A percentile compares a stretch with the other conserved stretches of the same genome.
phyloP scores from a whole-genome alignment of 2,888 invertebrate species.

The Oligia strigilis region DNA sequence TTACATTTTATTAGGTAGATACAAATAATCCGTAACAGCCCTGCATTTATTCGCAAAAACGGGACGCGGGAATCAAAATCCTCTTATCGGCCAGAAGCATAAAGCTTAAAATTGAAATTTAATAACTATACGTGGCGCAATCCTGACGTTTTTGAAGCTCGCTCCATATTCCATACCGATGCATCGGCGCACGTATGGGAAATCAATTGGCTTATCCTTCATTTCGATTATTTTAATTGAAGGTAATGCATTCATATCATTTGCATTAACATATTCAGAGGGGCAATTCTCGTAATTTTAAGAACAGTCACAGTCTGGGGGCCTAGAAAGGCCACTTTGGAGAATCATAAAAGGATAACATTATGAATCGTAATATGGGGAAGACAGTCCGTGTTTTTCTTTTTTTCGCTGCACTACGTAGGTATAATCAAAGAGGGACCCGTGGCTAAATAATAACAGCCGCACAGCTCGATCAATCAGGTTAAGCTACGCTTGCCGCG shows the following conservation, averaged over 20 bases:
- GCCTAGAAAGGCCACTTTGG: too few relatives aligned
- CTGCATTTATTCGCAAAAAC: constrained; percentile 74
- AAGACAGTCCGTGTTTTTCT: too few relatives aligned
- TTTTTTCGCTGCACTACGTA: too few relatives aligned
- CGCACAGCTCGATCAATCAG: too few relatives aligned
- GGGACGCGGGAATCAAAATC: constrained; percentile 80
- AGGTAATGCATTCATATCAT: not conserved
- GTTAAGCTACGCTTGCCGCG: too few relatives aligned
- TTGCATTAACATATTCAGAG: not conserved
- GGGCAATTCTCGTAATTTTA: too few relatives aligned
- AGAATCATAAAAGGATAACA: too few relatives aligned
- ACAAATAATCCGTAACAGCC: constrained; percentile 58
- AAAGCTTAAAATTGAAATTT: constrained; percentile 86
- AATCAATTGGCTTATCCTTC: constrained; percentile 43
- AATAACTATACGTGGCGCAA: constrained; percentile 73
- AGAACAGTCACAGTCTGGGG: too few relatives aligned
- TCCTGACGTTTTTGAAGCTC: constrained; percentile 60
- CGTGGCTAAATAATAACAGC: too few relatives aligned
- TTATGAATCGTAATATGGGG: too few relatives aligned
- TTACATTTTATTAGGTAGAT: not conserved
- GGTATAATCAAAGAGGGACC: too few relatives aligned
- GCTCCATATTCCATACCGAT: constrained; percentile 23
- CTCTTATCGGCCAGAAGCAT: constrained; percentile 82
- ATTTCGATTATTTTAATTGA: constrained; percentile 6
- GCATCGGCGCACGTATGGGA: constrained; percentile 41